Evolutionary conservation across 2,888 invertebrate species (phyloP).

Genomic region (Meteorus cinctellus): DNA sequence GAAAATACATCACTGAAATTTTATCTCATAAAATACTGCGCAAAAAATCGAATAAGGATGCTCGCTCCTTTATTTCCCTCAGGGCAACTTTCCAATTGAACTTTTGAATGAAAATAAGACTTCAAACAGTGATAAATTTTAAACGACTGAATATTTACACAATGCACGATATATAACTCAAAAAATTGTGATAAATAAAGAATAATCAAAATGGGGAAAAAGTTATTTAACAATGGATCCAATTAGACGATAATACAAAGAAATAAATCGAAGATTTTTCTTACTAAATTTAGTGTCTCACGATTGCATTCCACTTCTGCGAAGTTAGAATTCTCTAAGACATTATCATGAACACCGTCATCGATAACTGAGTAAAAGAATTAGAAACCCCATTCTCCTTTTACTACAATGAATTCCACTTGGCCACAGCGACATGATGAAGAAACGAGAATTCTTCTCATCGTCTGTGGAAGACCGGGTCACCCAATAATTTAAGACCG

Average conservation of each 20-base stretch:
- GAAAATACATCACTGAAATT: not conserved
- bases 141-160: not conserved
- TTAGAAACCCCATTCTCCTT: not conserved
- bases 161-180: too few species aligned
- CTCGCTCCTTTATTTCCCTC: not conserved
- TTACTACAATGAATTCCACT: not conserved
- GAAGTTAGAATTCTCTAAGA: not conserved
- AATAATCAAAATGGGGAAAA: not conserved
- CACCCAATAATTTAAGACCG: slow-evolving; percentile 60
- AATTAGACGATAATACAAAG: not conserved
- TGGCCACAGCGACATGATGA: slow-evolving; percentile 27
- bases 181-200: not conserved
- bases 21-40: not conserved
- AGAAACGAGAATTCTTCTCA: slow-evolving; percentile 38
- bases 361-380: not conserved
- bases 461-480: slow-evolving; percentile 52
- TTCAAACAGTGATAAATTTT: not conserved
- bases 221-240: not conserved
- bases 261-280: not conserved
- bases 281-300: not conserved
- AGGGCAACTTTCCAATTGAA: not conserved
- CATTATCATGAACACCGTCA: not conserved
- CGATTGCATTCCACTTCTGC: not conserved
- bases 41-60: not conserved
- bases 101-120: not conserved